Evolutionary conservation across 2,797 vertebrate genomes (phyloP), one percentile per base, ranked within the genome.

Genomic region (Hemitrygon akajei): DNA sequence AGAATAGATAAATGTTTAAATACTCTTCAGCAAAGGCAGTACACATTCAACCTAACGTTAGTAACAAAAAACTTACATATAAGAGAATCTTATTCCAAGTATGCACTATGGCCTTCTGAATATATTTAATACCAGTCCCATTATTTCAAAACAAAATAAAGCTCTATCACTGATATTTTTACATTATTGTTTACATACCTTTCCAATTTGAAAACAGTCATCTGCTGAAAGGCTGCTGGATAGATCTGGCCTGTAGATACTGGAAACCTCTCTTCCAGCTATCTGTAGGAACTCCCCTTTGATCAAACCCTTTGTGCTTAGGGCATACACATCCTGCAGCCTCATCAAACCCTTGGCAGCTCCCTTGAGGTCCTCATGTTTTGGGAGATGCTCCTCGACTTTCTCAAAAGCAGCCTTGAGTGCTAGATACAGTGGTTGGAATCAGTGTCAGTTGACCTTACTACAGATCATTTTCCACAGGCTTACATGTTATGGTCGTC

Each of bases 171-270:
- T 47, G 47, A 47, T 11, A 75, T 93, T 5, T 92, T 30, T 14
- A 22, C 91, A 16, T 16, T 27, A 30, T 37, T 18, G 34, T 63
- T 77, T 71, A 77, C 93, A 27, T 96, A 99, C 98, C 98, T 99
- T 99, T 95, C 98, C 98, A 91, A 99, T 96, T 0, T 98, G 96
- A 95, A 98, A 99, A 95, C 98, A 99, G 96, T 99, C 98, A 0
- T 99, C 98, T 0, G 97, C 98, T 0, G 98, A 98, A 94, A 99
- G 97, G 0, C 95, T 89, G 71, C 97, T 93, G 0, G 95, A 96
- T 63, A 95, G 96, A 0, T 95, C 0, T 0, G 98, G 97, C 63
- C 94, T 96, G 96, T 97, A 98, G 89, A 98, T 94, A 30, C 98
- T 96, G 0, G 95, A 0, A 84, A 96, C 79, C 0, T 94, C 94